Conservation (phyloP, 2,113 vertebrate genomes). For the Paramormyrops kingsleyae region DNA sequence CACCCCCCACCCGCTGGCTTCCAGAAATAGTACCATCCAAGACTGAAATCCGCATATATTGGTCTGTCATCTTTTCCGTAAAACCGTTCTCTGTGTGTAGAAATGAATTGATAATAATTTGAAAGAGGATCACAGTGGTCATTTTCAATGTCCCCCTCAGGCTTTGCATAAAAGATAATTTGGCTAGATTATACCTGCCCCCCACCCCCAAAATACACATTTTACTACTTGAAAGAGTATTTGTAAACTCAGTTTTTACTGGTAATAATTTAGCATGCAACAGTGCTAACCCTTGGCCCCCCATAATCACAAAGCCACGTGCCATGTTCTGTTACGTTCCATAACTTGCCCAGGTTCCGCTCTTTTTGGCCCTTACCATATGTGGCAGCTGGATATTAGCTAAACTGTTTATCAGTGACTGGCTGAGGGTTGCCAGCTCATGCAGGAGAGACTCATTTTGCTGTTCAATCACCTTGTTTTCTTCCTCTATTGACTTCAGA, state of each 20-base stretch:
- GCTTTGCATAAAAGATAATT: neutral
- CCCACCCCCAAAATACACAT: neutral
- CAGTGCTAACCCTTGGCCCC: slow-evolving; percentile 3
- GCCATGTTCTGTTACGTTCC: slow-evolving; percentile 40
- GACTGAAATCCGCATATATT: neutral
- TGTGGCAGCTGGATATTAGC: slow-evolving; percentile 98
- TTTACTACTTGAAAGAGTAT: neutral
- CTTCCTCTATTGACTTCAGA: slow-evolving; percentile 98
- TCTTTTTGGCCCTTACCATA: slow-evolving; percentile 91
- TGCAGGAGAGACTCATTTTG: slow-evolving; percentile 98
- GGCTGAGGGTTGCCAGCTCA: slow-evolving; percentile 95
- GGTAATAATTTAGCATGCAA: slow-evolving; percentile 24
- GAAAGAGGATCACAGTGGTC: slow-evolving; percentile 2
- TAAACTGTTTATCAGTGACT: slow-evolving; percentile 98
- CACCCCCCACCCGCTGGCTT: neutral
- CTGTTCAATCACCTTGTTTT: slow-evolving; percentile 99
- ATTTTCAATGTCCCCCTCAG: slow-evolving; percentile 39
- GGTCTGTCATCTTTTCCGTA: slow-evolving; percentile 16
- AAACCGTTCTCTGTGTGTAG: slow-evolving; percentile 15
- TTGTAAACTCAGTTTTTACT: neutral
- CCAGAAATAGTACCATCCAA: neutral
- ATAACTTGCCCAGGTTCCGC: slow-evolving; percentile 62
- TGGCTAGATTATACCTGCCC: neutral
- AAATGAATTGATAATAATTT: slow-evolving; percentile 18
- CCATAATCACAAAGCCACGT: slow-evolving; percentile 7